phyloP scores from a whole-genome alignment of 2,113 vertebrate genomes.

The Pelusios castaneus region DNA sequence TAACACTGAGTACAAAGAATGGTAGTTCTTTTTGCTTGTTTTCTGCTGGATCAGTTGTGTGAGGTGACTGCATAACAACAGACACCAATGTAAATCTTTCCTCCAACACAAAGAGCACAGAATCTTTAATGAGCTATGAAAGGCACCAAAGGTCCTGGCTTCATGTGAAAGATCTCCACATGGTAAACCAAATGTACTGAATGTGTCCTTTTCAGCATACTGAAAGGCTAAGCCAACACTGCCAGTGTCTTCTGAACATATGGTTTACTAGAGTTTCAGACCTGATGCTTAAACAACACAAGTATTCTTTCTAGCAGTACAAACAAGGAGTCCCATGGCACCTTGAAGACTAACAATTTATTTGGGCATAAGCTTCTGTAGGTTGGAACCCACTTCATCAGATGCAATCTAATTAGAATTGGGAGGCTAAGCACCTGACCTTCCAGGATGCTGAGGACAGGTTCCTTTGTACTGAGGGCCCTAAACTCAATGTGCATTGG shows the following conservation, averaged over 20 bases:
- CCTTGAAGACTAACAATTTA: no score
- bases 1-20: not conserved
- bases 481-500: not conserved
- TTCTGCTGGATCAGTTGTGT: not conserved
- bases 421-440: not conserved
- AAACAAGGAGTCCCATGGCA: no score
- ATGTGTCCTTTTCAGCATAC: not conserved
- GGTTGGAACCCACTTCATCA: no score
- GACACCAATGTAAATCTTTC: not conserved
- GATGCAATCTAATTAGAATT: not conserved
- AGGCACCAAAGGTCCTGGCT: not conserved
- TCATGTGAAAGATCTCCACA: not conserved
- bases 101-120: not conserved
- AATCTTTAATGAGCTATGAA: not conserved
- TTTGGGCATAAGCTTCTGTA: no score
- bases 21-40: not conserved
- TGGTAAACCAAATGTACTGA: not conserved
- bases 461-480: not conserved
- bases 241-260: no score
- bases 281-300: not conserved
- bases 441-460: conserved; percentile 6
- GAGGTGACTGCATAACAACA: not conserved
- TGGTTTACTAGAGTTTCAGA: not conserved
- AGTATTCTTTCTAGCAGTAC: not conserved
- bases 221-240: not conserved